Percentiles rank a stretch among this genome's conserved stretches.
Conservation (phyloP, 1,140 invertebrate genomes). For the Aphelenchoides fujianensis region DNA sequence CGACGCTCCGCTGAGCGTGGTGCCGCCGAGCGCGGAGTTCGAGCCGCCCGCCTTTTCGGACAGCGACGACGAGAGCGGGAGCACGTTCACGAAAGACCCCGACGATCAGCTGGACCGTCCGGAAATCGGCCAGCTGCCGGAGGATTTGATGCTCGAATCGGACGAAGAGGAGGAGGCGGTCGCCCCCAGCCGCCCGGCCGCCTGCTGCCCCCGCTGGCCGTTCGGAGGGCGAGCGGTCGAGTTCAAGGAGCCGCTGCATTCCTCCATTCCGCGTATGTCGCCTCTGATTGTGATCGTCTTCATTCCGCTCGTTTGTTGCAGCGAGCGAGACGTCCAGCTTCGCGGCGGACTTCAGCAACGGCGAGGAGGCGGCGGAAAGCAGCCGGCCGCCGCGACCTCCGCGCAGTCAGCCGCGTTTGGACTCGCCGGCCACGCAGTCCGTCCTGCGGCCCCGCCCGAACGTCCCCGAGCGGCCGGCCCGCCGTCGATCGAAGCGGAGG, state of each 20-base stretch:
- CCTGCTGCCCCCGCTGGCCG: constrained; percentile 15
- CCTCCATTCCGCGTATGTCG: constrained; percentile 52
- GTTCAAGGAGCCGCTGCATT: constrained; percentile 51
- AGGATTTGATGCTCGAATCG: constrained; percentile 20
- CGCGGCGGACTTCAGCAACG: constrained; percentile 24
- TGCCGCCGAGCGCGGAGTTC: background rate
- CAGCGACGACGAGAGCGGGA: background rate
- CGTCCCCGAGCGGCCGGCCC: background rate
- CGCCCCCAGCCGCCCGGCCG: background rate
- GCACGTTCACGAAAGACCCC: constrained; percentile 19
- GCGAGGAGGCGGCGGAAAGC: constrained; percentile 23
- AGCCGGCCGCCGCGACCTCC: constrained; percentile 1
- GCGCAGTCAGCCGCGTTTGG: background rate
- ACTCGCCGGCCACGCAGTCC: background rate
- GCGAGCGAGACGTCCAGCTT: constrained; percentile 44
- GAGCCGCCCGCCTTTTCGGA: background rate
- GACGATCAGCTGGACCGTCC: constrained; percentile 1
- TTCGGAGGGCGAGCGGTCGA: constrained; percentile 33
- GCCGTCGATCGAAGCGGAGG: background rate
- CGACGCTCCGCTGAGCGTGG: background rate
- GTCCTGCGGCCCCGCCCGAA: constrained; percentile 1
- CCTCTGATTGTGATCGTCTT: constrained; percentile 12
- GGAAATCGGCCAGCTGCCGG: background rate
- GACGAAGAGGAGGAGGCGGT: constrained; percentile 16
- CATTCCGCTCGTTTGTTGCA: constrained; percentile 32